phyloP scores from a whole-genome alignment of 2,113 vertebrate genomes.

The Mirza zaza region DNA sequence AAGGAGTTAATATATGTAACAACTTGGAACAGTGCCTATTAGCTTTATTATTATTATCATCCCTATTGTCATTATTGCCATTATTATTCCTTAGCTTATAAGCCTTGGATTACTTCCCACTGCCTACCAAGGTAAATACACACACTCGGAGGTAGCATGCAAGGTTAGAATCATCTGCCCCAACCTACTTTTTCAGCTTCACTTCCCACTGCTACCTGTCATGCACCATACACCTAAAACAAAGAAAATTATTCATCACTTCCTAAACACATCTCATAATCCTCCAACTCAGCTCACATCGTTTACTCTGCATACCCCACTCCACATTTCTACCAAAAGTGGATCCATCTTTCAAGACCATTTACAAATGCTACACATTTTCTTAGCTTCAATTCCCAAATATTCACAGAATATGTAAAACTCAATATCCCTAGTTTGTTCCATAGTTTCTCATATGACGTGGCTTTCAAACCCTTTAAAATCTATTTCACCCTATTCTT shows the following conservation, averaged over 20 bases:
- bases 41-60: not conserved
- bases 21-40: not conserved
- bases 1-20: not conserved
- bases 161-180: not conserved
- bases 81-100: constrained; percentile 40
- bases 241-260: not conserved
- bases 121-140: not conserved
- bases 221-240: not conserved
- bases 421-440: not conserved
- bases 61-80: not conserved
- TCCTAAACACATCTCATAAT: not conserved
- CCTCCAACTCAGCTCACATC: not conserved
- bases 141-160: not conserved
- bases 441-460: not conserved
- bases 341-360: not conserved
- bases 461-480: not conserved
- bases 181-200: not conserved
- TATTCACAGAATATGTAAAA: not conserved
- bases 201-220: not conserved
- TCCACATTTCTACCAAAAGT: not conserved
- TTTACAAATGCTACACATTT: not conserved
- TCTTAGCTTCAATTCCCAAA: not conserved
- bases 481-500: not conserved
- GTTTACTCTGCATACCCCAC: not conserved
- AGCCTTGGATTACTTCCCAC: not conserved